These are phyloP conservation scores for Tachina fera DNA, from an alignment of 2,888 invertebrate species.

Conservation along the genomic window DNA sequence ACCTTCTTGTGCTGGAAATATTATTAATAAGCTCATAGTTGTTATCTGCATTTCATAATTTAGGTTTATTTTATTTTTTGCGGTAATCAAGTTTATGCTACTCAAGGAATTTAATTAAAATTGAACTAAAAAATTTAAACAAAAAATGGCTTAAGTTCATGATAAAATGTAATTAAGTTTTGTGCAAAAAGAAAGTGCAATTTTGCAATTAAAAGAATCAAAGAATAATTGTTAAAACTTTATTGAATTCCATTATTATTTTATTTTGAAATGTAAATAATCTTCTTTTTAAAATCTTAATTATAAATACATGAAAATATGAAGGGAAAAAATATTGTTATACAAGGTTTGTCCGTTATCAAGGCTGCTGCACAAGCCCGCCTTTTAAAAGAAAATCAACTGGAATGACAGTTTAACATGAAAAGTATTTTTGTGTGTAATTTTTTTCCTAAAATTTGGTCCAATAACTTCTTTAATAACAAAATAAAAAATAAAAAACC, in stretches of 20 bases:
- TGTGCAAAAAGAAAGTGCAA: not conserved
- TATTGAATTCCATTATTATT: not conserved
- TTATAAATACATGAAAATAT: too few species aligned
- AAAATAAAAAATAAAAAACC: not conserved
- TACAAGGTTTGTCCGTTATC: too few species aligned
- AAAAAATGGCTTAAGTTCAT: conserved; percentile 37
- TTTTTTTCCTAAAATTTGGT: too few species aligned
- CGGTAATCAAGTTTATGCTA: conserved; percentile 50
- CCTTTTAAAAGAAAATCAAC: too few species aligned
- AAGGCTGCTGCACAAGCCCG: too few species aligned
- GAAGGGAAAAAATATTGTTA: too few species aligned
- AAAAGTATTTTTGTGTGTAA: too few species aligned
- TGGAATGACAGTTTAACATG: too few species aligned
- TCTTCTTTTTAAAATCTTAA: not conserved
- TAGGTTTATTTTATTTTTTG: conserved; percentile 20
- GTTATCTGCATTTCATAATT: conserved; percentile 58
- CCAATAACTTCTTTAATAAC: not conserved
- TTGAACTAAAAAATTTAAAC: not conserved
- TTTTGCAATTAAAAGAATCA: not conserved
- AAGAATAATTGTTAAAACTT: not conserved
- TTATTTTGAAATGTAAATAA: too few species aligned
- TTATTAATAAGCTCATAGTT: conserved; percentile 67
- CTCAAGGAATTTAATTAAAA: conserved; percentile 58
- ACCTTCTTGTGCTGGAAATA: conserved; percentile 15
- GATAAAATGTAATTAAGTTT: conserved; percentile 49